Evolutionary conservation across 2,113 vertebrate species (phyloP).

Genomic region (Noctilio leporinus): DNA sequence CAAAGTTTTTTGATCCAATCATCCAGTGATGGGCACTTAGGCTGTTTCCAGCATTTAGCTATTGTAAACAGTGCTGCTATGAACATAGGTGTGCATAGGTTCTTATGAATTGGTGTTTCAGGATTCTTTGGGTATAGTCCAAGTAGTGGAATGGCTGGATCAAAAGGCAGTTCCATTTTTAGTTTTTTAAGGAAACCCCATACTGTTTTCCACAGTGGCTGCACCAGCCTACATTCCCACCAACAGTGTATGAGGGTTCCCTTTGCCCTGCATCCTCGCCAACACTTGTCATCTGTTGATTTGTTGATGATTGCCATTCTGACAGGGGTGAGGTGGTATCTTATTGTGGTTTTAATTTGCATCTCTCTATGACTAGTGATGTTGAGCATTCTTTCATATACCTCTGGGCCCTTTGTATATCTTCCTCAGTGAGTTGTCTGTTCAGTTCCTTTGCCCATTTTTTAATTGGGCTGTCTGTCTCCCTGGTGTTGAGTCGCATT

Average conservation of each 20-base stretch:
- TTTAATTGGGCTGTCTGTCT: background rate
- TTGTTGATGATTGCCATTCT: background rate
- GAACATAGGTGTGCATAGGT: too few species aligned
- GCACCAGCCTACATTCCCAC: too few species aligned
- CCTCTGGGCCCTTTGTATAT: background rate
- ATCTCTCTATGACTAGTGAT: background rate
- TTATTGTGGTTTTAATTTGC: background rate
- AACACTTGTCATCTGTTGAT: background rate
- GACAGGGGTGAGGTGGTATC: background rate
- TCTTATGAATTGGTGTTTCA: background rate
- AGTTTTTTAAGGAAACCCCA: too few species aligned
- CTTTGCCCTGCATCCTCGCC: background rate
- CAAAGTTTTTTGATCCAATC: too few species aligned
- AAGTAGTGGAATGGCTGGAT: background rate
- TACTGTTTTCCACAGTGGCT: too few species aligned
- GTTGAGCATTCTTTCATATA: background rate
- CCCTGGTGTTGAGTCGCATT: background rate
- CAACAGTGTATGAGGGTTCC: too few species aligned
- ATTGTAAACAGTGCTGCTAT: too few species aligned
- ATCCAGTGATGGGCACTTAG: too few species aligned
- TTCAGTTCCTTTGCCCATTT: background rate
- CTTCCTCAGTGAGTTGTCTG: background rate
- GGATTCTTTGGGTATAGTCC: background rate
- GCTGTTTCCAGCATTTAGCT: too few species aligned
- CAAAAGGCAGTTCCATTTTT: background rate